Conservation (phyloP, 2,113 vertebrate species). For the Notothenia rossii region DNA sequence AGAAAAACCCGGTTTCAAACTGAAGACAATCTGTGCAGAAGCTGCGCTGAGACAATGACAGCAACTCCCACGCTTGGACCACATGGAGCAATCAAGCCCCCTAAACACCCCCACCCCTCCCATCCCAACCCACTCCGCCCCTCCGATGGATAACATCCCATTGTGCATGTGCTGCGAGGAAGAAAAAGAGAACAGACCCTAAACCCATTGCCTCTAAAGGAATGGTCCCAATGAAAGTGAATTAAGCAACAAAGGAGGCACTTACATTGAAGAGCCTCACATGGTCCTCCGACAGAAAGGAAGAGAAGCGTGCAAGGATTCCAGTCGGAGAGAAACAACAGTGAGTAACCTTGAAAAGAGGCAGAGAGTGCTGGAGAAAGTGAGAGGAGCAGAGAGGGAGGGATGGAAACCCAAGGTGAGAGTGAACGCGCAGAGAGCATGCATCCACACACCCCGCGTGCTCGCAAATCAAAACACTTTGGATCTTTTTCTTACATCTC, state of each 20-base stretch:
- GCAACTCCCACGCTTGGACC: slow-evolving; percentile 50
- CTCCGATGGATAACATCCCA: slow-evolving; percentile 53
- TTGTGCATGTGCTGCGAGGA: slow-evolving; percentile 48
- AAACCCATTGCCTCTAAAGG: slow-evolving; percentile 47
- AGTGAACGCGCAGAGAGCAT: slow-evolving; percentile 37
- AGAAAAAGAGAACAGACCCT: neutral
- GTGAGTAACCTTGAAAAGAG: slow-evolving; percentile 55
- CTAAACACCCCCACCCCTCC: slow-evolving; percentile 26
- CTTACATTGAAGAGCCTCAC: slow-evolving; percentile 77
- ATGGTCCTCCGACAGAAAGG: slow-evolving; percentile 74
- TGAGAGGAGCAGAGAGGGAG: slow-evolving; percentile 3
- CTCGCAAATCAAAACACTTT: slow-evolving; percentile 75
- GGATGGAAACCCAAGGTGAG: slow-evolving; percentile 39
- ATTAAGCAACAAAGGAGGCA: slow-evolving; percentile 76
- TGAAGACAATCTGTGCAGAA: slow-evolving; percentile 11
- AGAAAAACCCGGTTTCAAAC: neutral
- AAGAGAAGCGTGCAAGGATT: slow-evolving; percentile 61
- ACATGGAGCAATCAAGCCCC: slow-evolving; percentile 61
- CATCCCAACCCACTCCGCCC: slow-evolving; percentile 50
- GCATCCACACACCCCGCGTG: slow-evolving; percentile 62
- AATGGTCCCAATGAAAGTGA: slow-evolving; percentile 60
- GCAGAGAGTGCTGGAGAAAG: slow-evolving; percentile 21
- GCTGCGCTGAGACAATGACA: slow-evolving; percentile 53
- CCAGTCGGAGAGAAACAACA: slow-evolving; percentile 60
- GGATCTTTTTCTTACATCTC: slow-evolving; percentile 61